A percentile compares a stretch with the other conserved stretches of the same genome.
Evolutionary conservation across 2,113 vertebrate species (phyloP).

Genomic region (Crotalus viridis): DNA sequence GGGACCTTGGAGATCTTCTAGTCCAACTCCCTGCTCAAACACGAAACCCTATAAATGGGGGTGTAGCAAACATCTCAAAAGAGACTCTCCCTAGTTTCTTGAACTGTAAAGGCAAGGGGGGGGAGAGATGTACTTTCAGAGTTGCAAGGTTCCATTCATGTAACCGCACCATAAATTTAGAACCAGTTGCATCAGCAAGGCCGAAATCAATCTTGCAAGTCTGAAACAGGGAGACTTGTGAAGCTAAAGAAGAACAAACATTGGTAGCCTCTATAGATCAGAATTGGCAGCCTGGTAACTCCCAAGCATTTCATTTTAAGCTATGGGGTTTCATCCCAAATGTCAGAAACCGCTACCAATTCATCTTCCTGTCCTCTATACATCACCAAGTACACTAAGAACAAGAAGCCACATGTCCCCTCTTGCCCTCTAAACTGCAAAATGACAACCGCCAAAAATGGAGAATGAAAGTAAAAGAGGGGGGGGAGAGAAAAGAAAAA

Average conservation of each 20-base stretch:
- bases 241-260: background rate
- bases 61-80: background rate
- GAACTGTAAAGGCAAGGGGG: background rate
- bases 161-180: background rate
- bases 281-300: too few relatives aligned
- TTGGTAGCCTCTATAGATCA: background rate
- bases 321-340: background rate
- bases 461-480: background rate
- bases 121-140: too few relatives aligned
- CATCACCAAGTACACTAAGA: background rate
- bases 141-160: background rate
- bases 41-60: background rate
- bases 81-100: background rate
- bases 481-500: background rate
- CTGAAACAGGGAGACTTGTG: background rate
- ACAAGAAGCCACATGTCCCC: constrained; percentile 14
- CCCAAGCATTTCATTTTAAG: background rate
- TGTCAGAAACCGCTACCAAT: background rate
- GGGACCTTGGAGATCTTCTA: background rate
- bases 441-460: background rate
- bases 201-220: background rate
- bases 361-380: background rate
- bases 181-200: background rate
- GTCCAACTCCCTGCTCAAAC: background rate
- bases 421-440: background rate